Conservation (phyloP, 2,888 invertebrate genomes). For the Drosophila koepferae region DNA sequence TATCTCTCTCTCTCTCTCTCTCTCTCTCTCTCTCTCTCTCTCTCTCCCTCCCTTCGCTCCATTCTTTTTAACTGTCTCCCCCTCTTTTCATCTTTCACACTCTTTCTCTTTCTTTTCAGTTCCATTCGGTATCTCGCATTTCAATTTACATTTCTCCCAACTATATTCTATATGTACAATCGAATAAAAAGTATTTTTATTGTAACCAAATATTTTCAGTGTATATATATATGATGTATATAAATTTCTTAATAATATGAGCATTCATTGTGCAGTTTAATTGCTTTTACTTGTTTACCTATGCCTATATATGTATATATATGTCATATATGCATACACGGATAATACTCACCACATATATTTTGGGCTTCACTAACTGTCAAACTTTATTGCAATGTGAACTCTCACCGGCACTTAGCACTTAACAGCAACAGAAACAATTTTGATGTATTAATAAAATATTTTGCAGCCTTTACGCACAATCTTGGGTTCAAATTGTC, state of each 20-base stretch:
- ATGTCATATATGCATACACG: neutral
- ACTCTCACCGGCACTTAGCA: constrained; percentile 19
- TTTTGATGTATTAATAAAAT: neutral
- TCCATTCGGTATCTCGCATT: neutral
- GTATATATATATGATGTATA: too few relatives aligned
- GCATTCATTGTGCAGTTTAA: neutral
- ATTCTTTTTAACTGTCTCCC: neutral
- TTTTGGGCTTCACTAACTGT: constrained; percentile 2
- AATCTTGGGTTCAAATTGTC: constrained; percentile 2
- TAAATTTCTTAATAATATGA: neutral
- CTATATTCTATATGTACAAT: neutral
- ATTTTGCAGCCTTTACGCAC: neutral
- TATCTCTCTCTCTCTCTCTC: neutral
- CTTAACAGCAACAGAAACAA: constrained; percentile 3
- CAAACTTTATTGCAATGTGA: constrained; percentile 36
- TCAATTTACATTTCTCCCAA: neutral
- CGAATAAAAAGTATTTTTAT: neutral
- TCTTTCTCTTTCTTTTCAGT: too few relatives aligned
- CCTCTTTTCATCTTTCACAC: neutral
- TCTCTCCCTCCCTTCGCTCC: neutral
- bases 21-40: neutral
- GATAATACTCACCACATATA: constrained; percentile 3
- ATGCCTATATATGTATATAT: neutral
- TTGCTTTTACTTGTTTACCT: neutral
- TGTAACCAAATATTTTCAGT: neutral